Percentiles rank a stretch among this genome's conserved stretches.
phyloP scores from a whole-genome alignment of 2,888 invertebrate species.

The Drosophila nr. medialis region DNA sequence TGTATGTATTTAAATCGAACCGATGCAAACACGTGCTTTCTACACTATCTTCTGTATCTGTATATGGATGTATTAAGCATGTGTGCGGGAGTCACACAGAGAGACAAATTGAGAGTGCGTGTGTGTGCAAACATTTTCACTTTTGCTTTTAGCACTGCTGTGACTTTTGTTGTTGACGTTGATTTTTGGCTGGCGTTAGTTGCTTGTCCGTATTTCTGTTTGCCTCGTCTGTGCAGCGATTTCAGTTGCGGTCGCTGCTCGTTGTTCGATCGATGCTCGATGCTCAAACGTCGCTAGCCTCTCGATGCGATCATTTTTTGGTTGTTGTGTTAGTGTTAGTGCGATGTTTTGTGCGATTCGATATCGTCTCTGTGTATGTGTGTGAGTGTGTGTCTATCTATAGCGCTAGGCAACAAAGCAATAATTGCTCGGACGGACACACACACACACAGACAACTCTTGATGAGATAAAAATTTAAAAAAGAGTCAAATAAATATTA shows the following conservation, averaged over 20 bases:
- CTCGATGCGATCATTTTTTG: constrained; percentile 44
- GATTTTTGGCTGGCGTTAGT: constrained; percentile 7
- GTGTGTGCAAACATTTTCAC: constrained; percentile 30
- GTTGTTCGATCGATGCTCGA: constrained; percentile 15
- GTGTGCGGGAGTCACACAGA: constrained; percentile 1
- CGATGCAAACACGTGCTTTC: constrained; percentile 26
- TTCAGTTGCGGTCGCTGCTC: constrained; percentile 35
- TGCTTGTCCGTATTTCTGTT: constrained; percentile 19
- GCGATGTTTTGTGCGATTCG: constrained; percentile 59
- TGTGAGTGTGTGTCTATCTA: constrained; percentile 63
- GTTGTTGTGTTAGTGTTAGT: constrained; percentile 43
- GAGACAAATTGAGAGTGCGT: constrained; percentile 8
- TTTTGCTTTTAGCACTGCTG: constrained; percentile 36
- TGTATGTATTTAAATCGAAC: constrained; percentile 15
- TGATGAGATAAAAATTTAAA: constrained; percentile 20
- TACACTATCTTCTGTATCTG: background rate
- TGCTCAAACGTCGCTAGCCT: constrained; percentile 22
- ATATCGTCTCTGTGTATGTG: constrained; percentile 44
- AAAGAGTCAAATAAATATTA: constrained; percentile 4
- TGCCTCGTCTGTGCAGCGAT: constrained; percentile 23
- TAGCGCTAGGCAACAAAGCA: constrained; percentile 58
- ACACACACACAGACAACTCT: constrained; percentile 1
- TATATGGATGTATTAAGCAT: constrained; percentile 2
- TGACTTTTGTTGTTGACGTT: constrained; percentile 10
- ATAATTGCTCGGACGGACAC: constrained; percentile 27